These are phyloP conservation scores for Hippocampus zosterae DNA, from an alignment of 2,113 vertebrate species.

Conservation along the genomic window DNA sequence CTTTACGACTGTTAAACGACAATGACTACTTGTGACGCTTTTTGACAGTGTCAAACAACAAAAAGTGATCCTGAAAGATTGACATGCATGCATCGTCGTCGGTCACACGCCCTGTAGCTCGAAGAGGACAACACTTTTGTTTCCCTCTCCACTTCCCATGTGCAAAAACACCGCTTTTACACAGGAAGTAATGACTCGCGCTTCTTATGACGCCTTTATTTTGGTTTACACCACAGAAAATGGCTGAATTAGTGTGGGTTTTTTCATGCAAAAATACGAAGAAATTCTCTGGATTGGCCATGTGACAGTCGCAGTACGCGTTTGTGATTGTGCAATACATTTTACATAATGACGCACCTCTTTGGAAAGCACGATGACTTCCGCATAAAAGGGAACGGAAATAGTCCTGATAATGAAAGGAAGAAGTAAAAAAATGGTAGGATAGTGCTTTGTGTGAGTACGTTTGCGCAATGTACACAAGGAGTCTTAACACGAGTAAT, in stretches of 20 bases:
- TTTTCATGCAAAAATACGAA: background rate
- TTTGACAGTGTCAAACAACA: background rate
- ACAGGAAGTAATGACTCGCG: background rate
- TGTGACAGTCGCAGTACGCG: background rate
- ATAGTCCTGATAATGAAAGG: constrained; percentile 20
- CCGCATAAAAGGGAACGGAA: constrained; percentile 46
- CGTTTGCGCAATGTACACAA: background rate
- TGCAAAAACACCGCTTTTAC: background rate
- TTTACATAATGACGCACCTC: constrained; percentile 40
- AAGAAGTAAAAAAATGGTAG: background rate
- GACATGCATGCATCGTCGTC: constrained; percentile 26
- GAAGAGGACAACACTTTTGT: constrained; percentile 26
- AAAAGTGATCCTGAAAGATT: constrained; percentile 40
- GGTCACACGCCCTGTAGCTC: constrained; percentile 34
- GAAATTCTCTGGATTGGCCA: background rate
- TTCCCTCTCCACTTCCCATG: constrained; percentile 1
- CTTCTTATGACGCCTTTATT: constrained; percentile 5
- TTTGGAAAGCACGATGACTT: constrained; percentile 55
- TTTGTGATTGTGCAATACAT: constrained; percentile 29
- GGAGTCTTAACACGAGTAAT: background rate
- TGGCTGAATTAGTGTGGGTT: background rate
- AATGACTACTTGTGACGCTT: background rate
- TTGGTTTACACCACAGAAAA: background rate
- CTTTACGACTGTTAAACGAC: background rate
- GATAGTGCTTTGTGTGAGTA: background rate